Evolutionary conservation across 2,797 vertebrate genomes (phyloP).

Genomic region (Eleutherodactylus coqui): DNA sequence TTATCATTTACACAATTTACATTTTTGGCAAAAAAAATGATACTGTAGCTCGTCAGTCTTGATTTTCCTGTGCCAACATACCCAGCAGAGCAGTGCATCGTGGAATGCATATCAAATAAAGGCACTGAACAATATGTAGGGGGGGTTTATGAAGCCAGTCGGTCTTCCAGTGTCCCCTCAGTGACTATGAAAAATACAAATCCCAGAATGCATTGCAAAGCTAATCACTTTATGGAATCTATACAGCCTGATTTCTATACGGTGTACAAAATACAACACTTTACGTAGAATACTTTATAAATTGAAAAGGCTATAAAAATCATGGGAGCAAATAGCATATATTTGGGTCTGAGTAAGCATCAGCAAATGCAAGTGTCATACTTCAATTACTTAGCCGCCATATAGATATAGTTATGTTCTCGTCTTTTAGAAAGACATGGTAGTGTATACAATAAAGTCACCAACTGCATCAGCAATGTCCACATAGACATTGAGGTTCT

Average conservation of each 20-base stretch:
- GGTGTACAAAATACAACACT: constrained; percentile 74
- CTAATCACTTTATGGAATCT: constrained; percentile 69
- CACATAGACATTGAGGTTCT: constrained; percentile 84
- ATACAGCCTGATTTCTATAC: constrained; percentile 69
- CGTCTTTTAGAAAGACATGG: constrained; percentile 83
- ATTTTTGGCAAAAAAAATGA: constrained; percentile 69
- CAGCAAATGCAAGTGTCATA: constrained; percentile 77
- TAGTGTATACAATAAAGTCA: constrained; percentile 80
- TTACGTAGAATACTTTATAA: constrained; percentile 72
- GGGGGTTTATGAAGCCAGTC: constrained; percentile 69
- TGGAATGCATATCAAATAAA: constrained; percentile 76
- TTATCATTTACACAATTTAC: constrained; percentile 63
- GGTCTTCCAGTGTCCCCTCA: constrained; percentile 67
- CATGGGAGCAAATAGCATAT: constrained; percentile 75
- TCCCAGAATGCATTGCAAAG: constrained; percentile 73
- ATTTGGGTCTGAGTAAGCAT: constrained; percentile 77
- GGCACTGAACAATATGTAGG: constrained; percentile 78
- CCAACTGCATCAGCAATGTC: constrained; percentile 83
- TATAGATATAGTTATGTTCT: constrained; percentile 79
- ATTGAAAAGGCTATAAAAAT: constrained; percentile 72
- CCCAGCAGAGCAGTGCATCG: constrained; percentile 64
- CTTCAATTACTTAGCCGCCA: constrained; percentile 80
- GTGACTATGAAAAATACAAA: constrained; percentile 70
- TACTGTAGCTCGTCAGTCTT: constrained; percentile 66
- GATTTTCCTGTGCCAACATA: constrained; percentile 62